Percentiles rank a stretch among this genome's conserved stretches.
phyloP scores from a whole-genome alignment of 2,888 invertebrate species.

The Drosophila engyochracea region DNA sequence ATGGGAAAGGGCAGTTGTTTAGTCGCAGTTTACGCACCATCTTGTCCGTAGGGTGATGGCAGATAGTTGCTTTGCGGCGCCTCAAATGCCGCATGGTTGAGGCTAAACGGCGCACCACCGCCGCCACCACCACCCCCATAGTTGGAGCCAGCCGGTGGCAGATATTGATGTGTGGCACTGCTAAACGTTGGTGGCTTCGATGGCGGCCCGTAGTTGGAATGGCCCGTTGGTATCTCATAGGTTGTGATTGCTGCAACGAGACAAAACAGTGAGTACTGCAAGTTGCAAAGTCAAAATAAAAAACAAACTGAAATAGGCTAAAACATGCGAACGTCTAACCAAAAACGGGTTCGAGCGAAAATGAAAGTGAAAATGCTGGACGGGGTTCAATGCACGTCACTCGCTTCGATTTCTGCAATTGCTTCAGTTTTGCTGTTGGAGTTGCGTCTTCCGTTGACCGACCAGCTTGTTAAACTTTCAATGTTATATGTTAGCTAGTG shows the following conservation, averaged over 20 bases:
- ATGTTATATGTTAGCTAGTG: constrained; percentile 38
- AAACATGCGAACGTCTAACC: constrained; percentile 42
- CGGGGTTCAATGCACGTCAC: constrained; percentile 64
- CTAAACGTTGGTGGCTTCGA: constrained; percentile 83
- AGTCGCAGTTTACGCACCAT: constrained; percentile 80
- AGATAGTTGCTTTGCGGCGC: constrained; percentile 83
- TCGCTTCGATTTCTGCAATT: constrained; percentile 27
- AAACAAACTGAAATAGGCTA: constrained; percentile 55
- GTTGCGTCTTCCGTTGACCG: constrained; percentile 46
- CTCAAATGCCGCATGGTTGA: constrained; percentile 84
- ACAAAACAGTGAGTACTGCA: constrained; percentile 2
- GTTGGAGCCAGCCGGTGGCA: constrained; percentile 80
- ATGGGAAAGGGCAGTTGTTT: background rate
- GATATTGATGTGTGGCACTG: constrained; percentile 83
- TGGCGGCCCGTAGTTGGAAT: constrained; percentile 84
- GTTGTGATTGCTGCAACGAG: constrained; percentile 81
- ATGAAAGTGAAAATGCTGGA: constrained; percentile 18
- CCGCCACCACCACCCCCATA: constrained; percentile 67
- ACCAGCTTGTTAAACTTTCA: constrained; percentile 45
- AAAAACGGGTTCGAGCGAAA: constrained; percentile 57
- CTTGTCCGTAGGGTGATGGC: constrained; percentile 83
- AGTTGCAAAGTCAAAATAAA: constrained; percentile 30
- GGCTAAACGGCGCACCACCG: constrained; percentile 82
- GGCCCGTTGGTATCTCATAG: constrained; percentile 84
- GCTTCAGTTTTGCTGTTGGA: constrained; percentile 1